Conservation (phyloP, 2,113 vertebrate genomes). For the Regulus satrapa region DNA sequence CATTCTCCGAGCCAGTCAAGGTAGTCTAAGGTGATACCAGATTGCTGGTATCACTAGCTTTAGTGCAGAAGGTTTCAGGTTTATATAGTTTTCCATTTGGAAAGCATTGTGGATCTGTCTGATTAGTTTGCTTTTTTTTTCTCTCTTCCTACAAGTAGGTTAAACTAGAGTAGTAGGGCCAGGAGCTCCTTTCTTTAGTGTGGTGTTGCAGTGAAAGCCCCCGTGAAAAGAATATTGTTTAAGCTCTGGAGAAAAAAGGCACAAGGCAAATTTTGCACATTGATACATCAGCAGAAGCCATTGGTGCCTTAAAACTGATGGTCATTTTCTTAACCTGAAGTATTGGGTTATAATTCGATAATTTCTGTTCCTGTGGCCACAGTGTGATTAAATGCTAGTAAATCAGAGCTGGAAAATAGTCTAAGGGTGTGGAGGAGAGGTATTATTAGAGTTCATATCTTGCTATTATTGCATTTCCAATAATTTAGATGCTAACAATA, state of each 20-base stretch:
- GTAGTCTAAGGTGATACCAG: background rate
- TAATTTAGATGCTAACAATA: background rate
- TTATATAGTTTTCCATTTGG: background rate
- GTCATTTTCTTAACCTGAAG: background rate
- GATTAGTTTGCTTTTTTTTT: background rate
- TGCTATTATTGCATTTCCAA: background rate
- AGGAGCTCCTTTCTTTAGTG: background rate
- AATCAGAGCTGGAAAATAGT: too few relatives aligned
- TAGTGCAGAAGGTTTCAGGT: background rate
- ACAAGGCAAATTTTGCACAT: accelerated
- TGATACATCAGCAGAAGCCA: background rate
- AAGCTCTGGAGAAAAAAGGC: background rate
- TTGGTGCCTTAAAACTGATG: background rate
- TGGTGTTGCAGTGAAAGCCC: background rate
- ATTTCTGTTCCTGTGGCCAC: background rate
- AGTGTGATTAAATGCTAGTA: background rate
- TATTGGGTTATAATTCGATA: background rate
- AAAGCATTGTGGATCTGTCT: background rate
- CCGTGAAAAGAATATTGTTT: background rate
- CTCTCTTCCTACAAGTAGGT: background rate
- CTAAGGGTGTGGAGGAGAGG: accelerated
- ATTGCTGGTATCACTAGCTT: background rate
- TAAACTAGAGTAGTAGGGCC: background rate
- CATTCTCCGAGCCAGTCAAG: accelerated
- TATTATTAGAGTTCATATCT: background rate